Conservation (phyloP, 2,888 invertebrate species). For the Gryllus longicercus region DNA sequence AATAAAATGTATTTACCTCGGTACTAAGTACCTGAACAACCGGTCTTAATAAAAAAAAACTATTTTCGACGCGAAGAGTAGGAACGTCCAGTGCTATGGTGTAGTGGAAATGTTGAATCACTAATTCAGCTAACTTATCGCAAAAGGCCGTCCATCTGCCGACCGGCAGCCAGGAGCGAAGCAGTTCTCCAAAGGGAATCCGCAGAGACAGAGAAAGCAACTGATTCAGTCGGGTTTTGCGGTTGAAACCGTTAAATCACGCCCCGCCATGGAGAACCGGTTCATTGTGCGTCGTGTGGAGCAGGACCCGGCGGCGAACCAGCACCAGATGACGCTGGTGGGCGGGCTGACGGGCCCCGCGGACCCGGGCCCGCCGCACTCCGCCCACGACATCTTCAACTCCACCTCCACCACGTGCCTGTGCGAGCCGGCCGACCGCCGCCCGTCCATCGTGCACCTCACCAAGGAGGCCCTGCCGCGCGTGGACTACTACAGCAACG, state of each 20-base stretch:
- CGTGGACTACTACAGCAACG: conserved; percentile 77
- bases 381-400: conserved; percentile 25
- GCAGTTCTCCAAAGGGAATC: background rate
- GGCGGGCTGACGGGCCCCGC: background rate
- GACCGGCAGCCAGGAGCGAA: too few species aligned
- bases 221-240: background rate
- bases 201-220: background rate
- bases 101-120: too few species aligned
- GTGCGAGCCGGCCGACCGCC: conserved; percentile 43
- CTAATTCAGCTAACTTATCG: too few species aligned
- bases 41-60: too few species aligned
- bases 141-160: too few species aligned
- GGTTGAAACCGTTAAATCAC: background rate
- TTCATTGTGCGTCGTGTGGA: background rate
- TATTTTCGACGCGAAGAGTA: too few species aligned
- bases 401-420: conserved; percentile 24
- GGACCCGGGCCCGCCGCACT: background rate
- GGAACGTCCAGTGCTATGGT: too few species aligned
- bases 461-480: conserved; percentile 76
- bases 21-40: too few species aligned
- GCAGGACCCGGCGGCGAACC: conserved; percentile 5
- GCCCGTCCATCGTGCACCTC: conserved; percentile 61
- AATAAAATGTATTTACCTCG: too few species aligned
- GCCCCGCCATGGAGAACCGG: background rate
- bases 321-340: background rate